Percentiles rank a stretch among this genome's conserved stretches.
These are phyloP conservation scores for Andrena praecox DNA, from an alignment of 2,888 invertebrate species.

Conservation along the genomic window DNA sequence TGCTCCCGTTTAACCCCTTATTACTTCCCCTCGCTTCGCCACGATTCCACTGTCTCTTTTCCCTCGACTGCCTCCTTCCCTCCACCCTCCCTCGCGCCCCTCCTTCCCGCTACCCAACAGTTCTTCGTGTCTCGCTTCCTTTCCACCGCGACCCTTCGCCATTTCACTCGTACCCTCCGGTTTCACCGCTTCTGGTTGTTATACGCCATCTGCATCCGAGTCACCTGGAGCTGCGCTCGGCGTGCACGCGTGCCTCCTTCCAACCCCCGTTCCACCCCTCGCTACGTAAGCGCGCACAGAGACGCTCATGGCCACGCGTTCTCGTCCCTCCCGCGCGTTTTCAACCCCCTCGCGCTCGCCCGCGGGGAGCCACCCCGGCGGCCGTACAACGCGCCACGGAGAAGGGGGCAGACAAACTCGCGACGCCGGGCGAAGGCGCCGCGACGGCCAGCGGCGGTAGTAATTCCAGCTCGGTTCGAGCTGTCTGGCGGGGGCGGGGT, in stretches of 20 bases:
- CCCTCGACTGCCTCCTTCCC: background rate
- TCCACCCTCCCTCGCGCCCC: background rate
- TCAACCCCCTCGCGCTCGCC: background rate
- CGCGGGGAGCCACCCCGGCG: background rate
- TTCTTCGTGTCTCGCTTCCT: constrained; percentile 15
- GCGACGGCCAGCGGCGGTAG: constrained; percentile 64
- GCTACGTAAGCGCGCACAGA: background rate
- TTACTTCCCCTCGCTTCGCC: constrained; percentile 20
- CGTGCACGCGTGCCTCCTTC: constrained; percentile 4
- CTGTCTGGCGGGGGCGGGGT: background rate
- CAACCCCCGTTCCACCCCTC: background rate
- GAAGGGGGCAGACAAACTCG: background rate
- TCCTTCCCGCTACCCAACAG: background rate
- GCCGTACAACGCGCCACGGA: background rate
- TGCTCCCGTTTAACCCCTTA: constrained; percentile 42
- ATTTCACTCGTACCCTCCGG: constrained; percentile 44
- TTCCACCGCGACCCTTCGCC: constrained; percentile 7
- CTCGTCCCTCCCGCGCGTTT: background rate
- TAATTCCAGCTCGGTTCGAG: constrained; percentile 68
- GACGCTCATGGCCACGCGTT: constrained; percentile 1
- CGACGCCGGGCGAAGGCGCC: constrained; percentile 44
- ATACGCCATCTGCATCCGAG: constrained; percentile 66
- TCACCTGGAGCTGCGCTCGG: constrained; percentile 39
- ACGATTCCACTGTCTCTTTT: constrained; percentile 38
- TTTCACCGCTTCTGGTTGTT: constrained; percentile 54